Base-by-base conservation (phyloP, 1,140 invertebrate genomes). In the Bombus affinis region DNA sequence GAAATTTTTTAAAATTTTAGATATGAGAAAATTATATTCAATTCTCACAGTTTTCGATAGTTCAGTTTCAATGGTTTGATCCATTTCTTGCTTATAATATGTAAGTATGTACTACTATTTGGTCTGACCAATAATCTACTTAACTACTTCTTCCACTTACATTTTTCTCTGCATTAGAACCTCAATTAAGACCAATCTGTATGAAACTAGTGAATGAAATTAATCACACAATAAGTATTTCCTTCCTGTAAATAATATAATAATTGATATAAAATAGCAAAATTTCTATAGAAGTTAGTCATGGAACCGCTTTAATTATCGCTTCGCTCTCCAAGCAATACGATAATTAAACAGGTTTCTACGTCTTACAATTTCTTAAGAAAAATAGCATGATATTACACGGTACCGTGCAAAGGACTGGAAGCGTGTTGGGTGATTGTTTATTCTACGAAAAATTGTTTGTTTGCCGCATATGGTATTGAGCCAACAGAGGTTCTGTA, bases 401-500 rank as follows among this genome's bases (percentile, higher is more conserved):
- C 42, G 42, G 2, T 35, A 62, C 35, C 65, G 39, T 72, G 66
- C 53, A 13, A n/a, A 13, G 37, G 39, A n/a, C 6, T 12, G 57
- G 32, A 84, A 37, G 53, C 22, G 47, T 66, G 62, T 66, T 65
- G 62, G 28, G 35, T 44, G 15, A 57, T 37, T 35, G 10, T 75
- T 81, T 75, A 75, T 44, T 25, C 53, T 84, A 79, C 44, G 22
- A 57, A 71, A 39, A 79, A 53, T 74, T 53, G 8, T 32, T 72
- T 66, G 37, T 72, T 85, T n/a, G 32, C 44, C 39, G 28, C 66
- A 10, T 81, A 37, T 76, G 22, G 47, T 85, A 75, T 81, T 85
- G 84, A 81, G 84, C 84, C 35, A n/a, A 74, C 47, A 79, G 84
- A 81, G 79, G 79, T 81, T 47, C 10, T 35, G 6, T 28, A 79